Conservation (phyloP, 2,888 invertebrate species). For the Craniophora ligustri region DNA sequence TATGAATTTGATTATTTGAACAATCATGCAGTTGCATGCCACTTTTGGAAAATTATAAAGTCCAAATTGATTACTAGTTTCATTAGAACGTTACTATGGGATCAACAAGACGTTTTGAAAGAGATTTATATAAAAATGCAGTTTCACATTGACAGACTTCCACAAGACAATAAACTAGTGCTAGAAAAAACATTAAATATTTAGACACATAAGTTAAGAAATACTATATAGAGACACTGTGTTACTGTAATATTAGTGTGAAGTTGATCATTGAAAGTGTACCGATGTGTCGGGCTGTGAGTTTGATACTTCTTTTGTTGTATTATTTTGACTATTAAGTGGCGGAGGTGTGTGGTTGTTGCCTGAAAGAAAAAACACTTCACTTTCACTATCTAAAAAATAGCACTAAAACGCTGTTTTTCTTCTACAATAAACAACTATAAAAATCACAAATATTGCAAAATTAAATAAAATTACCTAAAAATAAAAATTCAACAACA, state of each 20-base stretch:
- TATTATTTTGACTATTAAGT: constrained; percentile 73
- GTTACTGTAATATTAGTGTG: constrained; percentile 66
- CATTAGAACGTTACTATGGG: constrained; percentile 21
- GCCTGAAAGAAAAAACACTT: constrained; percentile 75
- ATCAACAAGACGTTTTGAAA: constrained; percentile 35
- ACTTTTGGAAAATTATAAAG: constrained; percentile 18
- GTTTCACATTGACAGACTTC: constrained; percentile 40
- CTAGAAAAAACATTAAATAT: constrained; percentile 38
- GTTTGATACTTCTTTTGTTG: constrained; percentile 68
- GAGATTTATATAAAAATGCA: constrained; percentile 25
- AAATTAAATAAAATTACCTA: constrained; percentile 30
- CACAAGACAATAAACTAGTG: constrained; percentile 51
- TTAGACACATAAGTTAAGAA: constrained; percentile 37
- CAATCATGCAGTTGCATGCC: constrained; percentile 64
- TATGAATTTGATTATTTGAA: constrained; percentile 31
- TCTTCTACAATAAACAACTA: constrained; percentile 12
- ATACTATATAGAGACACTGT: constrained; percentile 43
- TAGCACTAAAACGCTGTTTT: constrained; percentile 22
- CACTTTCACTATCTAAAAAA: constrained; percentile 53
- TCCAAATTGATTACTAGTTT: constrained; percentile 5
- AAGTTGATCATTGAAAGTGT: constrained; percentile 66
- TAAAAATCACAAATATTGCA: constrained; percentile 30
- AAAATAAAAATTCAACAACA: constrained; percentile 4
- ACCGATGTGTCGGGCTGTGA: constrained; percentile 78
- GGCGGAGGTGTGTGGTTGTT: constrained; percentile 72